A percentile compares a stretch with the other conserved stretches of the same genome.
phyloP scores from a whole-genome alignment of 2,113 vertebrate genomes.

The Chionomys nivalis region DNA sequence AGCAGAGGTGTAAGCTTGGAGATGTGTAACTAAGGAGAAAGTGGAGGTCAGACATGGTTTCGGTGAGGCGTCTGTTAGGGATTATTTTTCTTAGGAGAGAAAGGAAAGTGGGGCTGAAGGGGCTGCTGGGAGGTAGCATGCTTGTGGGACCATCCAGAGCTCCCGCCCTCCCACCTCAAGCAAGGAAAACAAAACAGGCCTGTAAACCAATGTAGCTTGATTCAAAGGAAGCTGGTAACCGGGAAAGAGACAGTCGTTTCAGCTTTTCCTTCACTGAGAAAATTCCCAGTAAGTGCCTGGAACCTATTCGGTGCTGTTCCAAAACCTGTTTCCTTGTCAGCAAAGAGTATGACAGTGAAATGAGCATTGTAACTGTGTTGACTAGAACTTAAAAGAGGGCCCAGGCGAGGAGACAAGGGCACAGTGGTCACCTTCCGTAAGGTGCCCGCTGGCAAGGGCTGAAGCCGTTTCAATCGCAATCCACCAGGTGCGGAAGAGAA shows the following conservation, averaged over 20 bases:
- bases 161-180: neutral
- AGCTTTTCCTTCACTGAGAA: neutral
- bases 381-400: neutral
- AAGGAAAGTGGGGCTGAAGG: neutral
- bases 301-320: neutral
- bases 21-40: neutral
- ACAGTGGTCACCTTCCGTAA: neutral
- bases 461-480: neutral
- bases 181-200: neutral
- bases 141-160: neutral
- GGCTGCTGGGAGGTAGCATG: neutral
- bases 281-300: neutral
- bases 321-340: neutral
- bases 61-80: neutral
- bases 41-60: neutral
- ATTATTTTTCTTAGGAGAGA: constrained; percentile 6
- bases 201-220: neutral
- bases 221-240: neutral
- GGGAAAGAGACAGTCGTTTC: constrained; percentile 18
- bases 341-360: neutral
- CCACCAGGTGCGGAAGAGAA: neutral
- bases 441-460: neutral
- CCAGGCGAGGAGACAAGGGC: neutral
- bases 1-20: neutral
- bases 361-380: neutral